Evolutionary conservation across 1,140 invertebrate species (phyloP), one percentile per base, ranked within the genome.

Genomic region (Branchinecta lynchi): DNA sequence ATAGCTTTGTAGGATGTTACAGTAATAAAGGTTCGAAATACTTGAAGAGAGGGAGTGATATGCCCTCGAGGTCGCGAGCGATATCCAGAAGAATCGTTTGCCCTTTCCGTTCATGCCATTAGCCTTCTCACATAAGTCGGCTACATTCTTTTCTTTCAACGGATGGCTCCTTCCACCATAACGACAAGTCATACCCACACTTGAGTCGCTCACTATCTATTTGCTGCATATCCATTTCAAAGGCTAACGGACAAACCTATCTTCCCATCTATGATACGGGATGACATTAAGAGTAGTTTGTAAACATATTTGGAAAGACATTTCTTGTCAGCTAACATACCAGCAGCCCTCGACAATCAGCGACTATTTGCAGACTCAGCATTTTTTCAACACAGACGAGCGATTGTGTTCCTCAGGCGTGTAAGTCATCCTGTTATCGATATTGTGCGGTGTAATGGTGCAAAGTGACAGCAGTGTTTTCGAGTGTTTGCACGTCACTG

Each of bases 301-400:
- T 60, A 60, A 60, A 60, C 51, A 60, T 60, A 60, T 60, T 60
- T 60, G 51, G 51, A 60, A 60, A 60, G 51, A 60, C 51, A 60
- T 60, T 60, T 60, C 51, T 60, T 60, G 51, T 60, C 51, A 15
- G 51, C 17, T 20, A 60, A 60, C 51, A 60, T 12, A 60, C 32
- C 17, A 60, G 51, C 51, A 60, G 12, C 12, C 12, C 51, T 60
- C 12, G 17, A 60, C 51, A 60, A 60, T 60, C 51, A 60, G 12
- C 17, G 51, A 60, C 51, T 15, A 32, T 32, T 32, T 32, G 32
- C 32, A 32, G 32, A 60, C 51, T 60, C 51, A 60, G 51, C 51
- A 60, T 60, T 60, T 60, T 60, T 60, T 15, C 12, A 60, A 32
- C 32, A 60, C 12, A 60, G 17, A 60, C 6, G 17, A 20, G 12